Base-by-base conservation (phyloP, 2,888 invertebrate genomes). In the Archips xylosteana region DNA sequence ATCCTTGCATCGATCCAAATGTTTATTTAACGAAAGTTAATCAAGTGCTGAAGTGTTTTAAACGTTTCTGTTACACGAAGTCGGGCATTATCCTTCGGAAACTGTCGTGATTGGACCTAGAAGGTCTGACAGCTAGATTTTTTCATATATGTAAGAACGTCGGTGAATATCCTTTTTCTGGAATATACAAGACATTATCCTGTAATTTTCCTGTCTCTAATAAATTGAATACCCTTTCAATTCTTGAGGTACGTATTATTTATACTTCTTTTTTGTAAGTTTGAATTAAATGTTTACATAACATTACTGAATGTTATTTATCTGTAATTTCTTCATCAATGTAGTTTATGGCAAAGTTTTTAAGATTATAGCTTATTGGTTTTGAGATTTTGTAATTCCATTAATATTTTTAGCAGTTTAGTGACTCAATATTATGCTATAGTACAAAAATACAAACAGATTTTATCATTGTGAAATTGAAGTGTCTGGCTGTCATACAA, bases 271-370 rank as follows among this genome's bases (percentile, higher is more conserved):
- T 36, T 15, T 47, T 39, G 3, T 9, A n/a, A 47, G 42, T 59
- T 64, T 63, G 45, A 69, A 63, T 64, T 15, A 42, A 49, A 68
- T 73, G 73, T 73, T 73, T 74, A 70, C 74, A 70, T 74, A 70
- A 70, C 70, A 66, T 74, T 51, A 54, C 12, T 68, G 32, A 1
- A 4, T 68, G n/a, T 59, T 68, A 62, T 62, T 62, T 62, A 62
- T 64, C 51, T 65, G 15, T 2, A 39, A 36, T 15, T 12, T 51
- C 4, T 65, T 32, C 10, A 8, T 34, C 2, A 34, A 32, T n/a
- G 23, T 2, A 13, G 51, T 64, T 64, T 9, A 3, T 39, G 15
- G 10, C 9, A 10, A 23, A 36, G 2, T n/a, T n/a, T 62, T 15
- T 6, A 62, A 42, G 23, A 39, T 36, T 59, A 13, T 59, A 10